phyloP scores from a whole-genome alignment of 2,888 invertebrate species.

The Agrochola litura region DNA sequence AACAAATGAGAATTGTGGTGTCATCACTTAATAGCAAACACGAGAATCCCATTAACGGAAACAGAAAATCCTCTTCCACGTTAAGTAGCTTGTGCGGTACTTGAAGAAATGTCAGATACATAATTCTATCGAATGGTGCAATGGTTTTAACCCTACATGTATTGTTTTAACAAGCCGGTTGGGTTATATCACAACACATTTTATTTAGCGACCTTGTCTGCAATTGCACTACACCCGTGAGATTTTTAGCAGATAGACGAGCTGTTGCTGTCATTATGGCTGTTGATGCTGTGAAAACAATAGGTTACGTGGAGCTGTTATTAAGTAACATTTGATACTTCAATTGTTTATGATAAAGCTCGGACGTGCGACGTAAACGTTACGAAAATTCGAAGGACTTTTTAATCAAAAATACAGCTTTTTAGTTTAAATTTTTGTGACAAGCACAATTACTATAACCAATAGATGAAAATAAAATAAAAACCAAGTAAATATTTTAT shows the following conservation, averaged over 20 bases:
- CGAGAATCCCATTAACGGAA: slow-evolving; percentile 52
- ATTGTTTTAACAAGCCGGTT: too few species aligned
- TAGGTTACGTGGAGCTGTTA: too few species aligned
- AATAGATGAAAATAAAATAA: too few species aligned
- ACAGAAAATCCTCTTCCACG: slow-evolving; percentile 50
- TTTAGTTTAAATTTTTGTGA: background rate
- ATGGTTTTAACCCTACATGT: background rate
- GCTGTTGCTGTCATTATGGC: too few species aligned
- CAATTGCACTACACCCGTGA: too few species aligned
- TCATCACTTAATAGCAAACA: slow-evolving; percentile 43
- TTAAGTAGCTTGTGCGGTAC: slow-evolving; percentile 23
- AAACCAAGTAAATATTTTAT: background rate
- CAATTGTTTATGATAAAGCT: background rate
- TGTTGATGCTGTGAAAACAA: too few species aligned
- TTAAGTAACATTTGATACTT: too few species aligned
- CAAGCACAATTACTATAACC: background rate
- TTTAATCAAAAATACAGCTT: background rate
- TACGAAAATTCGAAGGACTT: background rate
- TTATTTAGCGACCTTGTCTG: too few species aligned
- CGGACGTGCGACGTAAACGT: background rate
- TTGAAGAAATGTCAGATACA: slow-evolving; percentile 18
- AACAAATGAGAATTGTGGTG: slow-evolving; percentile 52
- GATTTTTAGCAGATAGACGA: too few species aligned
- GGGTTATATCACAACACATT: too few species aligned
- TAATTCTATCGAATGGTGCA: background rate